Base-by-base conservation (phyloP, 2,888 invertebrate genomes). In the Trisateles emortualis region DNA sequence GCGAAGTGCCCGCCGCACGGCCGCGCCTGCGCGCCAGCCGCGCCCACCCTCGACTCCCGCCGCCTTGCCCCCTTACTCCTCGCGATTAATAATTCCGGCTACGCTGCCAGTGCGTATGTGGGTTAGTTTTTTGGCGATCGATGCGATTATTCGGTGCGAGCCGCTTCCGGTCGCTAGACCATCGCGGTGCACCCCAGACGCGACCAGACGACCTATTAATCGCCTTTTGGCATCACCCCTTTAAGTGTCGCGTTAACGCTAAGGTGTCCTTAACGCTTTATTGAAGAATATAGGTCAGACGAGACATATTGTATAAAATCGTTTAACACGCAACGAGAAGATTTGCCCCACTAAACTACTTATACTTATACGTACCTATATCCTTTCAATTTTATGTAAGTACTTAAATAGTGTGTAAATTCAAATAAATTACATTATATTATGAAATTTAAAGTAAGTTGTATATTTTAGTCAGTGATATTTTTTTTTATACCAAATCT, bases 51-150 rank as follows among this genome's bases (percentile, higher is more conserved):
- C 74, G 77, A 74, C 67, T 76, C 76, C 79, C 78, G 74, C 80
- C 78, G 71, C 79, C 75, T 77, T 81, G 84, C 81, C 87, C 87
- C 83, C 86, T 84, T 87, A 84, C 87, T 85, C 85, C 86, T 78
- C 84, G 74, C 90, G 89, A 91, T 92, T 92, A 92, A 92, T 92
- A 92, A 92, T 92, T 92, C 92, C 85, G 84, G 88, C 90, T 92
- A 92, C 90, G 91, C 90, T 91, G 87, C 88, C 90, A 88, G 90
- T 92, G 92, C 92, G 92, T 92, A 92, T 92, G 89, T 92, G 91
- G 92, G 91, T 91, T 91, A 91, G 90, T 92, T 92, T 92, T 92
- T 92, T 90, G 91, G 90, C 92, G 92, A 92, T 92, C 92, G 91
- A 92, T 92, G 89, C 83, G 86, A 90, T 90, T 90, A 89, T 88